Conservation (phyloP, 2,797 vertebrate species). For the Sorex maritimensis region DNA sequence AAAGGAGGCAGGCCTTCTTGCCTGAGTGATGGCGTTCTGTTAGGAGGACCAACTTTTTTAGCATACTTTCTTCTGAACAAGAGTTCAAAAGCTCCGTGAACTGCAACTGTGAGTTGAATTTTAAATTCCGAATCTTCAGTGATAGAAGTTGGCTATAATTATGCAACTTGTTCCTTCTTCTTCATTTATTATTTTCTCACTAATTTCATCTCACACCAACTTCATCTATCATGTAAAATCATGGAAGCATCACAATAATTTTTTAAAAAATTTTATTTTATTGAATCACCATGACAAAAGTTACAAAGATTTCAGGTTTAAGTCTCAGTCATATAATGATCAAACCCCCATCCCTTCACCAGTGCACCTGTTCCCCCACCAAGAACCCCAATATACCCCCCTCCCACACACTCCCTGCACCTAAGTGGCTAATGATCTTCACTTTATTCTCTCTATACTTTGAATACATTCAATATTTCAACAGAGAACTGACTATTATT, state of each 20-base stretch:
- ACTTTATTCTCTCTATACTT: no score
- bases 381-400: no score
- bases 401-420: no score
- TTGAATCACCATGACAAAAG: no score
- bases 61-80: conserved; percentile 16
- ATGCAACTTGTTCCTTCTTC: neutral
- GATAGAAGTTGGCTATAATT: neutral
- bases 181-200: conserved; percentile 40
- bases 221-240: neutral
- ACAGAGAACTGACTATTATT: no score
- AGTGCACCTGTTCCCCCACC: no score
- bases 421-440: no score
- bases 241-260: neutral
- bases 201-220: conserved; percentile 18
- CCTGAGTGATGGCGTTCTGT: neutral
- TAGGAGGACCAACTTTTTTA: neutral
- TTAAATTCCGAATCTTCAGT: conserved; percentile 39
- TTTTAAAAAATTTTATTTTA: no score
- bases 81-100: conserved; percentile 37
- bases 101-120: conserved; percentile 26
- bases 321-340: no score
- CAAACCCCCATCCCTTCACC: no score
- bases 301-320: no score
- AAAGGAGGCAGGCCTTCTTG: neutral
- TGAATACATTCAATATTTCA: no score